These are phyloP conservation scores for Camarhynchus parvulus DNA, from an alignment of 2,113 vertebrate genomes.

Conservation along the genomic window DNA sequence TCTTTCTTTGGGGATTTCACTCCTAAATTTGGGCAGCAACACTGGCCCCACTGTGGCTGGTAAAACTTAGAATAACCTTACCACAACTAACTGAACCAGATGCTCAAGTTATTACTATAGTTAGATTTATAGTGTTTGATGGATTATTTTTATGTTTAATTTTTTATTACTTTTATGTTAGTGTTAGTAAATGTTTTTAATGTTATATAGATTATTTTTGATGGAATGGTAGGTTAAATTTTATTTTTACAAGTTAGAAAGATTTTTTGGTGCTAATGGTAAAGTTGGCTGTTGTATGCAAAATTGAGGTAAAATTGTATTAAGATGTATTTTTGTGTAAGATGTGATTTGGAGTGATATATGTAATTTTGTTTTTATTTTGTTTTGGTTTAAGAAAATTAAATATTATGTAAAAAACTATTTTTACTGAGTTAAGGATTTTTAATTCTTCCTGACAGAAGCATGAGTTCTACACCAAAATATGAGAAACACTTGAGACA, in stretches of 20 bases:
- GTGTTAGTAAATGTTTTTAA: background rate
- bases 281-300: background rate
- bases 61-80: accelerated
- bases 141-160: background rate
- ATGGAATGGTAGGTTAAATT: background rate
- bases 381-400: background rate
- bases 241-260: background rate
- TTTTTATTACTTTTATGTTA: background rate
- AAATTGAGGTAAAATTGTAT: background rate
- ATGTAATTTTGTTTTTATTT: background rate
- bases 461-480: background rate
- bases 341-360: background rate
- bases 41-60: background rate
- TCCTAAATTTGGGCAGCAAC: background rate
- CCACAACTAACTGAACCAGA: background rate
- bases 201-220: background rate
- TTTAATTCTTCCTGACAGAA: background rate
- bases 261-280: background rate
- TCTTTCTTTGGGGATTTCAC: background rate
- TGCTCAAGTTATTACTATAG: background rate
- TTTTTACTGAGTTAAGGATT: background rate
- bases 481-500: background rate
- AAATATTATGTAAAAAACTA: background rate
- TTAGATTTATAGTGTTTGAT: background rate
- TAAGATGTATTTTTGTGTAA: background rate